Evolutionary conservation across 2,113 vertebrate genomes (phyloP).

Genomic region (Rhombomys opimus): DNA sequence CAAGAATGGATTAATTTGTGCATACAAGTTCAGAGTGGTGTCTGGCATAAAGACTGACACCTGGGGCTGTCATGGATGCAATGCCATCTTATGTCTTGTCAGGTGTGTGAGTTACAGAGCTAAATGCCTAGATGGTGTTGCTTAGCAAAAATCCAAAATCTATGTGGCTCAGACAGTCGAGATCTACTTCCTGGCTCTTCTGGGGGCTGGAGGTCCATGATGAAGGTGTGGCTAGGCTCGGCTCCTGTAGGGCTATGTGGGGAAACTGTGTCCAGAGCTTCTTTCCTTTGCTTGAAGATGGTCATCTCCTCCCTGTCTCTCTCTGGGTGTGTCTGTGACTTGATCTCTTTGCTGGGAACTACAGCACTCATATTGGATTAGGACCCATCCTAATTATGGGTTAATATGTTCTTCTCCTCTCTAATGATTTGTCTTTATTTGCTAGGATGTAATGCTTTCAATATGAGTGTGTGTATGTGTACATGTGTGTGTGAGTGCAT

Average conservation of each 20-base stretch:
- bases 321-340: not conserved
- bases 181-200: not conserved
- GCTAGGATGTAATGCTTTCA: not conserved
- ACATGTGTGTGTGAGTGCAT: not conserved
- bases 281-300: not conserved
- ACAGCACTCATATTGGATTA: not conserved
- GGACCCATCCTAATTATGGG: not conserved
- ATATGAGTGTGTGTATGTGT: not conserved
- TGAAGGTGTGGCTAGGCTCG: not conserved
- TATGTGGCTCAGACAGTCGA: not conserved
- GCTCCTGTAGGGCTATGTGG: not conserved
- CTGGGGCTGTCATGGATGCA: not conserved
- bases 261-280: not conserved
- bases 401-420: not conserved
- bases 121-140: not conserved
- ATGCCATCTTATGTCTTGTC: not conserved
- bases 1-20: not conserved
- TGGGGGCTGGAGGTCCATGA: not conserved
- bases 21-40: not conserved
- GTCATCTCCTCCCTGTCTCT: not conserved
- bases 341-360: not conserved
- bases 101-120: not conserved
- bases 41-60: not conserved
- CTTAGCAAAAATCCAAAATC: not conserved
- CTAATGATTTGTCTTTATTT: not conserved